phyloP scores from a whole-genome alignment of 2,888 invertebrate species.

The Gari tellinella region DNA sequence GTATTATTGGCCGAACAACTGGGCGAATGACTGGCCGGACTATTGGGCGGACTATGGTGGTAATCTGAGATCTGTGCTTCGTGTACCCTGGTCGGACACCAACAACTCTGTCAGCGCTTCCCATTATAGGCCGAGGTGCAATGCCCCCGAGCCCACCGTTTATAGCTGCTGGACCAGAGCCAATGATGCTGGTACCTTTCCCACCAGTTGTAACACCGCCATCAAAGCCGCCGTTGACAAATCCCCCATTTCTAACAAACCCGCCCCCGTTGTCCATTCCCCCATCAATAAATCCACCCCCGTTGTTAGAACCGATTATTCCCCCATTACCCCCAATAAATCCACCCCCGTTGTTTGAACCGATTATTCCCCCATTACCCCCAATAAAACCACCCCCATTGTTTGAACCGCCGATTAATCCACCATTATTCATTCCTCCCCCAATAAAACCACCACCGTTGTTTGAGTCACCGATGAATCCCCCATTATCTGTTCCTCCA shows the following conservation, averaged over 20 bases:
- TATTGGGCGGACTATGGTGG: constrained; percentile 44
- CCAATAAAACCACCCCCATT: background rate
- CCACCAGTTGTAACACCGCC: constrained; percentile 3
- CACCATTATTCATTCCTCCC: background rate
- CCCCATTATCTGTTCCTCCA: no score
- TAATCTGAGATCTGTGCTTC: constrained; percentile 44
- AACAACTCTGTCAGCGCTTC: constrained; percentile 21
- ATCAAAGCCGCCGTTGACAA: constrained; percentile 1
- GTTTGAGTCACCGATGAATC: no score
- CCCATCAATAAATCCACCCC: background rate
- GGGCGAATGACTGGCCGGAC: constrained; percentile 49
- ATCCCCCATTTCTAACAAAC: background rate
- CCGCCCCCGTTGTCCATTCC: constrained; percentile 2
- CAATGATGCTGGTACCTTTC: background rate
- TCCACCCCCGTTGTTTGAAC: background rate
- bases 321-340: constrained; percentile 4
- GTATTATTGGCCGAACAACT: constrained; percentile 40
- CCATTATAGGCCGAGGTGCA: constrained; percentile 1
- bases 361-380: background rate
- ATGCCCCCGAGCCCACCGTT: constrained; percentile 1
- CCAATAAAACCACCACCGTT: no score
- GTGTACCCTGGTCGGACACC: constrained; percentile 29
- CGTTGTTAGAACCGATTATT: background rate
- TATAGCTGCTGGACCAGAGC: background rate
- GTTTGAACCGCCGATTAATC: constrained; percentile 3